Conservation (phyloP, 2,888 invertebrate species). For the Nephrotoma appendiculata region DNA sequence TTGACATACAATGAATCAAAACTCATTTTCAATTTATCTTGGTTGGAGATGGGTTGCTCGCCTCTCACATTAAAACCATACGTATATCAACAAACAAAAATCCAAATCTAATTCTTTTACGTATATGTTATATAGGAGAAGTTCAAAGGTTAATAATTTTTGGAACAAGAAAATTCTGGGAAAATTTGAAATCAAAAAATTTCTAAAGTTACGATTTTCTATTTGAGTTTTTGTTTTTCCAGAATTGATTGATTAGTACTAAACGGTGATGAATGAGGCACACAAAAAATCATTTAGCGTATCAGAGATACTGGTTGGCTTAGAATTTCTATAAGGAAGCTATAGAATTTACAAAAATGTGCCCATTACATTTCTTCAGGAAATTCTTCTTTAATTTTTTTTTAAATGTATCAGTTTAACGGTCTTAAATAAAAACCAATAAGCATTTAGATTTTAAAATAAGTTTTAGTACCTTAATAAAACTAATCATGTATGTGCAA, state of each 20-base stretch:
- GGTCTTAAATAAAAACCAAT: too few relatives aligned
- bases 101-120: background rate
- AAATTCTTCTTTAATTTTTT: too few relatives aligned
- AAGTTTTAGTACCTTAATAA: too few relatives aligned
- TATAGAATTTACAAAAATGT: too few relatives aligned
- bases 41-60: background rate
- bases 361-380: too few relatives aligned
- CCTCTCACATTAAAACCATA: background rate
- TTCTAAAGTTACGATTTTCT: background rate
- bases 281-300: background rate
- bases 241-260: background rate
- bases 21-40: background rate
- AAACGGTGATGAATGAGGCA: background rate
- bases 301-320: too few relatives aligned
- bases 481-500: too few relatives aligned
- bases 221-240: background rate
- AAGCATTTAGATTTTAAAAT: too few relatives aligned
- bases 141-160: background rate
- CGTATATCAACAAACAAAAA: background rate
- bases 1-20: background rate
- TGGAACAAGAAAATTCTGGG: background rate
- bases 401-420: too few relatives aligned
- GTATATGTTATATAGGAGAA: background rate
- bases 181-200: background rate
- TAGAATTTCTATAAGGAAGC: too few relatives aligned